Percentiles rank a stretch among this genome's conserved stretches.
These are phyloP conservation scores for Panonychus citri DNA, from an alignment of 1,140 invertebrate species.

Conservation along the genomic window DNA sequence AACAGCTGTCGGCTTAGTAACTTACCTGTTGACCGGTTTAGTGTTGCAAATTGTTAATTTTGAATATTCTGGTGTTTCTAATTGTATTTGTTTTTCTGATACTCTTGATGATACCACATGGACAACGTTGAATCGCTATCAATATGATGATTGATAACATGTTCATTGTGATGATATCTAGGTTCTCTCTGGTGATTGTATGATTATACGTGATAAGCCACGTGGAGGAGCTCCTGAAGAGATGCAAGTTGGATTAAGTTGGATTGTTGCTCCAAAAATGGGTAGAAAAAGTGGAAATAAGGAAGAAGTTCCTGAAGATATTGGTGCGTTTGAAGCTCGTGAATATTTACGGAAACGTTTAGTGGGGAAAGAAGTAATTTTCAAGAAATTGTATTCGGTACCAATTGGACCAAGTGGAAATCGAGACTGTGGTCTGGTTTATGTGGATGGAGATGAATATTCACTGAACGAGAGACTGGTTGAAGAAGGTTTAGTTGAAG, in stretches of 20 bases:
- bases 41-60: too few species aligned
- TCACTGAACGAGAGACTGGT: slow-evolving; percentile 70
- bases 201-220: slow-evolving; percentile 55
- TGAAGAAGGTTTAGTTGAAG: slow-evolving; percentile 58
- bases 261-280: slow-evolving; percentile 72
- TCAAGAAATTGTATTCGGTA: slow-evolving; percentile 82
- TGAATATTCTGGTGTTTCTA: too few species aligned
- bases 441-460: slow-evolving; percentile 24
- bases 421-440: slow-evolving; percentile 7
- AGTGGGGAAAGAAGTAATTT: slow-evolving; percentile 74
- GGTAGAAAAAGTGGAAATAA: slow-evolving; percentile 42
- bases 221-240: slow-evolving; percentile 51
- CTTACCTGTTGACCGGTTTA: too few species aligned
- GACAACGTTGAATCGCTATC: too few species aligned
- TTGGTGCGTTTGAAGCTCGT: slow-evolving; percentile 87
- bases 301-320: slow-evolving; percentile 27
- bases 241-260: slow-evolving; percentile 35
- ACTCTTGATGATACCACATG: too few species aligned
- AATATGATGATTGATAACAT: too few species aligned
- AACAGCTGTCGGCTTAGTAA: too few species aligned
- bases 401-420: slow-evolving; percentile 35
- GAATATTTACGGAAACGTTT: slow-evolving; percentile 88
- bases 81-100: too few species aligned
- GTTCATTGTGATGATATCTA: too few species aligned
- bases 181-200: slow-evolving; percentile 69